Percentiles rank a stretch among this genome's conserved stretches.
These are phyloP conservation scores for Penaeus monodon DNA, from an alignment of 2,888 invertebrate species.

Conservation along the genomic window DNA sequence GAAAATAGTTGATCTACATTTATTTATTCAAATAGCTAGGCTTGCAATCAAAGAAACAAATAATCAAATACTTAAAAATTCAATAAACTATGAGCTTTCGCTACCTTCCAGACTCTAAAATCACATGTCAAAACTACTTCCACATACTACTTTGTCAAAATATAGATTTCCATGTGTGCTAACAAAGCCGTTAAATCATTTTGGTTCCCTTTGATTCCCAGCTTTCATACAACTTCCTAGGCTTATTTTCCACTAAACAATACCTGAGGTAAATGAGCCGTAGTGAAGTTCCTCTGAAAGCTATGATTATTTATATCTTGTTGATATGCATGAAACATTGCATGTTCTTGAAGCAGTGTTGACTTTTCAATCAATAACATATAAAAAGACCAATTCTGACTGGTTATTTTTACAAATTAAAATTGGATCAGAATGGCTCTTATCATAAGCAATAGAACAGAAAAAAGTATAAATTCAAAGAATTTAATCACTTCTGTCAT, in stretches of 20 bases:
- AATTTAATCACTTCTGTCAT: slow-evolving; percentile 50
- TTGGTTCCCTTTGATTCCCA: neutral
- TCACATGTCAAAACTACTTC: too few relatives aligned
- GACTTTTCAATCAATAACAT: slow-evolving; percentile 10
- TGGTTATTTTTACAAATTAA: slow-evolving; percentile 32
- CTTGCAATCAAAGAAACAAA: too few relatives aligned
- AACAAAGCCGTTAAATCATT: too few relatives aligned
- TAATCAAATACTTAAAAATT: too few relatives aligned
- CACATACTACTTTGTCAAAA: too few relatives aligned
- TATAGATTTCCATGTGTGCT: too few relatives aligned
- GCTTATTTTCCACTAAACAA: slow-evolving; percentile 32
- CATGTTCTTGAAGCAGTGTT: slow-evolving; percentile 44
- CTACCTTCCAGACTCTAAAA: too few relatives aligned
- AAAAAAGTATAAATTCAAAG: slow-evolving; percentile 45
- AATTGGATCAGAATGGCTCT: slow-evolving; percentile 44
- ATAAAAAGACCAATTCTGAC: slow-evolving; percentile 48
- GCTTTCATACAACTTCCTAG: slow-evolving; percentile 19
- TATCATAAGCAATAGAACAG: slow-evolving; percentile 51
- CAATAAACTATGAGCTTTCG: too few relatives aligned
- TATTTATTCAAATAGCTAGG: too few relatives aligned
- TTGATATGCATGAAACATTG: slow-evolving; percentile 17
- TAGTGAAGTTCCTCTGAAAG: slow-evolving; percentile 22
- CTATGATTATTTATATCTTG: slow-evolving; percentile 20
- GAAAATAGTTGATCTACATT: too few relatives aligned
- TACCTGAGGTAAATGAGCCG: slow-evolving; percentile 25